These are phyloP conservation scores for Trogon melanurus DNA, from an alignment of 2,113 vertebrate species.

Conservation along the genomic window DNA sequence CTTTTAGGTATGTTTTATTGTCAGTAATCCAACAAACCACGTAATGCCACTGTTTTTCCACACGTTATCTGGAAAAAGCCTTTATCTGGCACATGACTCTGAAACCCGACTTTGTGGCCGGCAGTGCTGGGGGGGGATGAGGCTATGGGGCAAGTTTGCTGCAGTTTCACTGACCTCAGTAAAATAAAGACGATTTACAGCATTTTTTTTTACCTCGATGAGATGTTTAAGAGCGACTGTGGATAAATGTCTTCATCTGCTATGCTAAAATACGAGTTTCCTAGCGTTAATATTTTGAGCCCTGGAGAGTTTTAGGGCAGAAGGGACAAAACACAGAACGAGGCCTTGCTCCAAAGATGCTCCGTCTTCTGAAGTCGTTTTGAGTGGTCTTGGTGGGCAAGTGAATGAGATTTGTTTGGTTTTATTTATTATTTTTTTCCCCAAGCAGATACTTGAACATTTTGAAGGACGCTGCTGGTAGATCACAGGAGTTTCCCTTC, in stretches of 20 bases:
- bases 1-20: neutral
- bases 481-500: neutral
- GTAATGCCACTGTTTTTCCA: slow-evolving; percentile 14
- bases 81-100: neutral
- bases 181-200: neutral
- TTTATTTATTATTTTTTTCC: neutral
- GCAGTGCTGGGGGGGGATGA: neutral
- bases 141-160: neutral
- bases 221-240: neutral
- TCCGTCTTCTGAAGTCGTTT: neutral
- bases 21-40: slow-evolving; percentile 25
- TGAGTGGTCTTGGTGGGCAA: neutral
- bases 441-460: neutral
- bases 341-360: neutral
- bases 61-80: neutral
- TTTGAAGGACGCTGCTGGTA: neutral
- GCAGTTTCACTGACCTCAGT: neutral
- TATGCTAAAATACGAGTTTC: neutral
- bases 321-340: neutral
- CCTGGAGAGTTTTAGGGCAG: neutral
- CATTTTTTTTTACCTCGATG: neutral
- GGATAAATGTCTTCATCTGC: neutral
- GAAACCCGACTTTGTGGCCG: neutral
- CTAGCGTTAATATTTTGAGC: neutral
- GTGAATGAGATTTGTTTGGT: neutral